Percentiles rank a stretch among this genome's conserved stretches.
phyloP scores from a whole-genome alignment of 2,113 vertebrate genomes.

The Erpornis zantholeuca region DNA sequence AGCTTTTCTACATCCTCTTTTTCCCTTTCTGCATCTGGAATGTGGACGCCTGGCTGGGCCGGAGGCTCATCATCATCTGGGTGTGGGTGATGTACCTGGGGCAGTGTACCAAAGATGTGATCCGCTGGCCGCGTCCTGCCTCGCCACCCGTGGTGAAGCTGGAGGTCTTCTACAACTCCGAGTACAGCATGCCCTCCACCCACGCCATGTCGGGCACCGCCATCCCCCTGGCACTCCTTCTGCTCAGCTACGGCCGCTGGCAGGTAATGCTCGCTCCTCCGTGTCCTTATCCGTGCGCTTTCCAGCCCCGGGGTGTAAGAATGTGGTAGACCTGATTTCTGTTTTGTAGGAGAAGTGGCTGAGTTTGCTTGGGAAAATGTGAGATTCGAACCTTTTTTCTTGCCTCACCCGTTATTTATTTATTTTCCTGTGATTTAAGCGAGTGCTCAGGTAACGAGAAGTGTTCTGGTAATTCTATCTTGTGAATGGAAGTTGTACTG shows the following conservation, averaged over 20 bases:
- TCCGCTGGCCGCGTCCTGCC: conserved; percentile 89
- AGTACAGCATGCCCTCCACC: conserved; percentile 99
- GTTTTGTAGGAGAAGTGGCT: not conserved
- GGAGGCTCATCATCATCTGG: conserved; percentile 89
- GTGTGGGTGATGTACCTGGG: conserved; percentile 98
- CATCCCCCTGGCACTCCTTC: conserved; percentile 87
- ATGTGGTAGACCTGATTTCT: not conserved
- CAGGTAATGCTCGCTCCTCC: conserved; percentile 76
- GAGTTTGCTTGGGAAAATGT: not conserved
- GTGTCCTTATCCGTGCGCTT: not conserved
- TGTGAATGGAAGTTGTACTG: not conserved
- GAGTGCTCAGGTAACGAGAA: not conserved
- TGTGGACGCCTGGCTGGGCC: conserved; percentile 85
- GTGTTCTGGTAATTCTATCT: not conserved
- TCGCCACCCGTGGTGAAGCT: conserved; percentile 94
- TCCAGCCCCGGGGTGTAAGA: not conserved
- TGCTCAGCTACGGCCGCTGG: conserved; percentile 89
- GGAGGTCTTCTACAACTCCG: conserved; percentile 96
- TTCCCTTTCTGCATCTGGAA: conserved; percentile 96
- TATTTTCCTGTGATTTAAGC: not conserved
- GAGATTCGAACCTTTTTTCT: not conserved
- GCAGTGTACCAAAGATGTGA: conserved; percentile 94
- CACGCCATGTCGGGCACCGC: conserved; percentile 98
- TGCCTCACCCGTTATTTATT: fast-evolving
- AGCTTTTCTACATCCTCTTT: conserved; percentile 92